These are phyloP conservation scores for Nemotelus nigrinus DNA, from an alignment of 2,888 invertebrate genomes.

Conservation along the genomic window DNA sequence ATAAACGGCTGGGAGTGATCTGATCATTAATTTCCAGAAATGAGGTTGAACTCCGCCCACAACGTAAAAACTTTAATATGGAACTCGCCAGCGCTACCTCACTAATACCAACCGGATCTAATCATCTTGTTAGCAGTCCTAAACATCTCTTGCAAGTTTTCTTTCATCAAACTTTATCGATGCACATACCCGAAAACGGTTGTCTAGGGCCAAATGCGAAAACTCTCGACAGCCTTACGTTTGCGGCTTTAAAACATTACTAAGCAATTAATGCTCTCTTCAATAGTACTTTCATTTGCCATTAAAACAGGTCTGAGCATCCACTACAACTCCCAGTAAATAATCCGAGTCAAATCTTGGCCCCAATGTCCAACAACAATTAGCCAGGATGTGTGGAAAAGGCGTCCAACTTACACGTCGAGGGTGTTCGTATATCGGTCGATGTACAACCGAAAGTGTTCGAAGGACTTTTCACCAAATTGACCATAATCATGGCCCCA, in stretches of 20 bases:
- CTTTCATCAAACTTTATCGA: no score
- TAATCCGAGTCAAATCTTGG: neutral
- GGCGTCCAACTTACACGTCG: neutral
- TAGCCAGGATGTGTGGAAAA: conserved; percentile 8
- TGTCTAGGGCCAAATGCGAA: no score
- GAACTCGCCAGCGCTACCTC: no score
- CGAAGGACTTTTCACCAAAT: conserved; percentile 44
- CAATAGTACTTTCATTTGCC: neutral
- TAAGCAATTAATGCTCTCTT: conserved; percentile 17
- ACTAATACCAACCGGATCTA: no score
- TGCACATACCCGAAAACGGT: no score
- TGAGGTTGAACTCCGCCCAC: no score
- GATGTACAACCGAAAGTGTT: conserved; percentile 9
- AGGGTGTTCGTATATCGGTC: neutral
- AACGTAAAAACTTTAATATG: no score
- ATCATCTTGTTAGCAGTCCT: no score
- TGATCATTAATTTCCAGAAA: no score
- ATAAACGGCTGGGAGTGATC: no score
- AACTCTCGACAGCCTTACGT: neutral
- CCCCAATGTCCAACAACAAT: conserved; percentile 3
- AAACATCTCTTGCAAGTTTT: no score
- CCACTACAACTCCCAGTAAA: neutral
- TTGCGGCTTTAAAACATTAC: conserved; percentile 20
- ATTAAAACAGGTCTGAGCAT: neutral
- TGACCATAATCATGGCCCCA: conserved; percentile 38